phyloP scores from a whole-genome alignment of 2,888 invertebrate genomes.

The Phalera bucephala region DNA sequence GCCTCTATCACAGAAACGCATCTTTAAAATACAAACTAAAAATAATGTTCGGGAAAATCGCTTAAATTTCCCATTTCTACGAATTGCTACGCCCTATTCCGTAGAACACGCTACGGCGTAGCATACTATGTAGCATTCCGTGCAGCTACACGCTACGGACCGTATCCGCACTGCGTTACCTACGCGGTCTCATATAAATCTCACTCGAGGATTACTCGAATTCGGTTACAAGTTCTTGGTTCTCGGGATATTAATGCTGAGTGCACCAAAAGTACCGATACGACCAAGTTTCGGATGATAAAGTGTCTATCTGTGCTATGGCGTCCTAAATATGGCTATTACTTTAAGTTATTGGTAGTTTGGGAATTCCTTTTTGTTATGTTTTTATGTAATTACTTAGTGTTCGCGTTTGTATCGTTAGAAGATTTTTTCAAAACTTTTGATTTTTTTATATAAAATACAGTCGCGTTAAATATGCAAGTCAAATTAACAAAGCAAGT shows the following conservation, averaged over 20 bases:
- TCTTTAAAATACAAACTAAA: constrained; percentile 29
- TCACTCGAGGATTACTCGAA: constrained; percentile 62
- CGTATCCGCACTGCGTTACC: constrained; percentile 67
- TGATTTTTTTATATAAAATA: no score
- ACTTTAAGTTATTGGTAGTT: constrained; percentile 2
- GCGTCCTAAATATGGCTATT: constrained; percentile 27
- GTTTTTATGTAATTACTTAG: constrained; percentile 1
- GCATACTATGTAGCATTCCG: constrained; percentile 32
- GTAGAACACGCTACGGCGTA: constrained; percentile 3
- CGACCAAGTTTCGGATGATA: constrained; percentile 46
- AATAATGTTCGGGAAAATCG: constrained; percentile 29
- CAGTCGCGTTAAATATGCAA: no score
- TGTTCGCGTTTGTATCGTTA: constrained; percentile 3
- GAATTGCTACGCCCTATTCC: constrained; percentile 29
- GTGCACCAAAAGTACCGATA: constrained; percentile 50
- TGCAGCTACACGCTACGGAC: constrained; percentile 42
- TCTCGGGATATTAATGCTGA: constrained; percentile 59
- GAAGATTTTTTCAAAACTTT: no score
- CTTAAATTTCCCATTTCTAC: no score
- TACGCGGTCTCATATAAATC: constrained; percentile 67
- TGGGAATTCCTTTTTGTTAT: neutral
- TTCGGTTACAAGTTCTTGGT: constrained; percentile 66
- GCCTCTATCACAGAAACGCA: no score
- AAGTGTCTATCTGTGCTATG: constrained; percentile 39
- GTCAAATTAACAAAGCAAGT: no score